Evolutionary conservation across 2,113 vertebrate genomes (phyloP), one percentile per base, ranked within the genome.

Genomic region (Phrynosoma platyrhinos): DNA sequence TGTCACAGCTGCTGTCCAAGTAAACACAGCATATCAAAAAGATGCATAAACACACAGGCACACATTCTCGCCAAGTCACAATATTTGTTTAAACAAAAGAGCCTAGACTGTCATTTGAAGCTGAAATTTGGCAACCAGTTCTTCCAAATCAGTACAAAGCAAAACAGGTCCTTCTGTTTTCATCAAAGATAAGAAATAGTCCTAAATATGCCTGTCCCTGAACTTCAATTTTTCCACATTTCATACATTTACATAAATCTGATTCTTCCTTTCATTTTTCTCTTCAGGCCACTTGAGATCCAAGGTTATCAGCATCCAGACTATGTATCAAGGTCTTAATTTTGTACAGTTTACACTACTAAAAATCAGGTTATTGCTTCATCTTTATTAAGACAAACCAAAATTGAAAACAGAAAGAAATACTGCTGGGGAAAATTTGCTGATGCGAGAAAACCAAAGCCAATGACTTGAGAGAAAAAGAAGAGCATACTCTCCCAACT

Each of bases 391-490:
- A 93, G 88, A 86, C 82, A 69, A 94, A 93, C 87, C 87, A 82
- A 95, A 96, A 95, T 94, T 95, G 92, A 72, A 94, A 95, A 92
- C 95, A 96, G 94, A 93, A 66, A 71, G 91, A 85, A 83, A 84
- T 84, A 30, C 81, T 71, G 75, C 86, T 55, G 32, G 21, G 89
- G 80, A 62, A 84, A 91, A 79, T 0, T 16, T 83, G 88, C 89
- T 93, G 87, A 87, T 81, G 69, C 87, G 91, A 94, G 82, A 90
- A 79, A 85, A 78, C 18, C 23, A 79, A 68, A 20, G 87, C 74
- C 86, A 91, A 74, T 32, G 36, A 30, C 36, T 87, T 78, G 91
- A 68, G 0, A 83, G 47, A 78, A 77, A 77, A 36, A 87, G 79
- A 66, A 42, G n/a, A 84, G 58, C 1, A 6, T 52, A 10, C 77